Base-by-base conservation (phyloP, 1,140 invertebrate species). In the Drosophila azteca region DNA sequence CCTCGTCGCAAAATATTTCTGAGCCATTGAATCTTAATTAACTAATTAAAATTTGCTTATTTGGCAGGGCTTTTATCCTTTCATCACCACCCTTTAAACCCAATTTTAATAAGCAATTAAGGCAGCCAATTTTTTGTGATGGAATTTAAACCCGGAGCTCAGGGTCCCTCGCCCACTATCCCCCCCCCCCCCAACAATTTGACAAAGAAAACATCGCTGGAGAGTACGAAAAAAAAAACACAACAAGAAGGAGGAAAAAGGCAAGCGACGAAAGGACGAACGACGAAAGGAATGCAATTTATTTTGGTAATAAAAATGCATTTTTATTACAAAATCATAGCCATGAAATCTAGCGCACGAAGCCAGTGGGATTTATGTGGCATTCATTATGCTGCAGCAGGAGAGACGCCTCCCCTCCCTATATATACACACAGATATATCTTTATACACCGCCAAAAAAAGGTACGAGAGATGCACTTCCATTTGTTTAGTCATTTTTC, bases 281-380 rank as follows among this genome's bases (percentile, higher is more conserved):
- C n/a, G n/a, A n/a, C 51, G 69, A 65, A 69, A 69, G 79, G 58
- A 85, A 87, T 75, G 82, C 81, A 81, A 81, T 85, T 81, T 85
- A 84, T 83, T 85, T 77, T 70, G 65, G 69, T 54, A 78, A 68
- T 87, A 87, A 85, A 85, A 85, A 59, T 87, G 62, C 74, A 78
- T 78, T 85, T 85, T 87, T 87, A 87, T 87, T 87, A 87, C 82
- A 71, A 87, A 78, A 87, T 82, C 82, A 85, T 75, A 82, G 82
- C 52, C 69, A 69, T 62, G 66, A 82, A 87, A 79, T 67, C 77
- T 77, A 77, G 73, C 24, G 59, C 72, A 69, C 67, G 72, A 13
- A 68, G 61, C 73, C 61, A 55, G 20, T 45, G 60, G 77, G 35
- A 74, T 85, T 81, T 87, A 87, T 87, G 50, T 57, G 62, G 82